Percentiles rank a stretch among this genome's conserved stretches.
These are phyloP conservation scores for Spisula subtruncata DNA, from an alignment of 2,888 invertebrate genomes.

Conservation along the genomic window DNA sequence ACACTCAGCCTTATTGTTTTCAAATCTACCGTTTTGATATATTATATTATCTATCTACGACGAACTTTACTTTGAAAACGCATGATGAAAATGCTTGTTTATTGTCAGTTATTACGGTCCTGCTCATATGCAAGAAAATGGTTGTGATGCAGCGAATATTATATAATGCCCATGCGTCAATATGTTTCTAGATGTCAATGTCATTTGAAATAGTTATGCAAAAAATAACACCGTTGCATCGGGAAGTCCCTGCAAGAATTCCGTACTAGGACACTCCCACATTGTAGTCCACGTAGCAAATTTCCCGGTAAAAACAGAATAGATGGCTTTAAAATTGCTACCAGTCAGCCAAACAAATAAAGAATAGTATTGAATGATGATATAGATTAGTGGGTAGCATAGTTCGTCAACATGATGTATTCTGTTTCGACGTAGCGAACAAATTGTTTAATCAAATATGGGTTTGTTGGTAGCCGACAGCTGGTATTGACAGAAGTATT, in stretches of 20 bases:
- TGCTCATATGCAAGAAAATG: no score
- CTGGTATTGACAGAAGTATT: neutral
- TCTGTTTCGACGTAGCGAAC: neutral
- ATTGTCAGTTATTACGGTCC: no score
- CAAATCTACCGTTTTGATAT: no score
- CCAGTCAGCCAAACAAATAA: neutral
- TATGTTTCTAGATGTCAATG: no score
- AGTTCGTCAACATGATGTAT: neutral
- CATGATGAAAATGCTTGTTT: no score
- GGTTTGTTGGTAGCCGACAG: neutral
- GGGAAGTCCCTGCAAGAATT: neutral
- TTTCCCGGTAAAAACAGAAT: neutral
- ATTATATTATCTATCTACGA: no score
- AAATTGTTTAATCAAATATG: slow-evolving; percentile 16
- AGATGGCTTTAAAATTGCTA: neutral
- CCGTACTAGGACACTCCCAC: neutral
- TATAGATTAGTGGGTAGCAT: neutral
- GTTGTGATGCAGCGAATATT: no score
- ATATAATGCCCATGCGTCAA: no score
- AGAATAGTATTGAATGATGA: neutral
- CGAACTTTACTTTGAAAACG: no score
- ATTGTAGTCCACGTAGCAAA: neutral
- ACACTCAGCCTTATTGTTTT: no score
- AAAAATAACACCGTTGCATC: no score
- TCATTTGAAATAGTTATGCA: no score